Conservation (phyloP, 1,140 invertebrate species). For the Musca domestica region DNA sequence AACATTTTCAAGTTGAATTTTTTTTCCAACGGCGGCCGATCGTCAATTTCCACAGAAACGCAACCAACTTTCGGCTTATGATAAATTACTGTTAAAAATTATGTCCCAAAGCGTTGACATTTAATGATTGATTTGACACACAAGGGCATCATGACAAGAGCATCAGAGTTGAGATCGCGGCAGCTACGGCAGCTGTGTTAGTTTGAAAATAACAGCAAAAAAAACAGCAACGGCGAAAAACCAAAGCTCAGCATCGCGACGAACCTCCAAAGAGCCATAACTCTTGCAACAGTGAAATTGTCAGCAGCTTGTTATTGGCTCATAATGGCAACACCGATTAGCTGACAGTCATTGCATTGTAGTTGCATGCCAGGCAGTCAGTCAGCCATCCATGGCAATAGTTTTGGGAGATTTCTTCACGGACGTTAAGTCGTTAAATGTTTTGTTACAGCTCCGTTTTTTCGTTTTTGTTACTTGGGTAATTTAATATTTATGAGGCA, state of each 20-base stretch:
- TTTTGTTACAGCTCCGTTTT: no score
- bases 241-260: no score
- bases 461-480: no score
- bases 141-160: constrained; percentile 44
- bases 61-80: constrained; percentile 26
- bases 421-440: no score
- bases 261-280: neutral
- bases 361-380: no score
- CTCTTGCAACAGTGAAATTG: constrained; percentile 4
- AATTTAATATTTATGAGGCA: no score
- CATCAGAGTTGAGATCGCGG: neutral
- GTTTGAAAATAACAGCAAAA: neutral
- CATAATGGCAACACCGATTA: neutral
- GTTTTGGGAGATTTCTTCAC: no score
- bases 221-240: neutral
- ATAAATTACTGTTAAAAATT: constrained; percentile 17
- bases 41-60: no score
- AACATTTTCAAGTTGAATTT: neutral
- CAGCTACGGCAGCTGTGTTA: neutral
- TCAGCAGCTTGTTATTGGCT: neutral
- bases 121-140: constrained; percentile 53
- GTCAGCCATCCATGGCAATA: no score
- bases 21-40: neutral
- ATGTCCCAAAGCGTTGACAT: constrained; percentile 48
- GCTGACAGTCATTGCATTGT: no score